These are phyloP conservation scores for Mylabris sibirica DNA, from an alignment of 2,888 invertebrate genomes.

Conservation along the genomic window DNA sequence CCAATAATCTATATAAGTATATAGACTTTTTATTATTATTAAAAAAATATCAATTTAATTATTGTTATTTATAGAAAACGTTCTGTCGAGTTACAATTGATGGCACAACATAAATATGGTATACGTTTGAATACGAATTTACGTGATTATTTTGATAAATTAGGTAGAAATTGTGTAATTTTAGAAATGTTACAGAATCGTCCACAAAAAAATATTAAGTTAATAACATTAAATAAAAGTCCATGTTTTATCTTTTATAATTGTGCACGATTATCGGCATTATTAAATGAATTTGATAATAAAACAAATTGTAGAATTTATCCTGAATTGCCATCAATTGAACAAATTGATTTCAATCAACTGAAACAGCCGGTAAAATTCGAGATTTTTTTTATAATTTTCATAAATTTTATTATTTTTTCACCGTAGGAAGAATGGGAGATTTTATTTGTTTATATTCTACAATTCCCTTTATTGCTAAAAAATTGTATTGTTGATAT, in stretches of 20 bases:
- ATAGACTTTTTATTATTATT: constrained; percentile 12
- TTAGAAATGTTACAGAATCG: constrained; percentile 76
- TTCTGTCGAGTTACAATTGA: constrained; percentile 69
- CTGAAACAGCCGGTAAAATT: constrained; percentile 71
- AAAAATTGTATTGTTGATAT: constrained; percentile 64
- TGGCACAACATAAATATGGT: constrained; percentile 75
- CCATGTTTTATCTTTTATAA: constrained; percentile 81
- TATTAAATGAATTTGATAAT: constrained; percentile 70
- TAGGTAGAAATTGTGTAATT: constrained; percentile 72
- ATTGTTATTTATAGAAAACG: constrained; percentile 62
- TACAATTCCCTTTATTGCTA: constrained; percentile 71
- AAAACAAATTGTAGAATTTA: constrained; percentile 66
- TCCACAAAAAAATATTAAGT: constrained; percentile 67
- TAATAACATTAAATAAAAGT: constrained; percentile 62
- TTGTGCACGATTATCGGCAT: constrained; percentile 73
- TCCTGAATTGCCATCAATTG: constrained; percentile 67
- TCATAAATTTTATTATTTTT: constrained; percentile 13
- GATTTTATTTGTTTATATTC: constrained; percentile 71
- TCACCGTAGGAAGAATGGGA: constrained; percentile 83
- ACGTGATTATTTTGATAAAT: constrained; percentile 65
- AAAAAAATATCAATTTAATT: constrained; percentile 16
- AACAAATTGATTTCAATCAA: constrained; percentile 69
- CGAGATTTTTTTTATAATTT: constrained; percentile 3
- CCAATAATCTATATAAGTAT: constrained; percentile 66
- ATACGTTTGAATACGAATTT: constrained; percentile 64